Conservation (phyloP, 2,797 vertebrate species). For the Halcyon smyrnensis region DNA sequence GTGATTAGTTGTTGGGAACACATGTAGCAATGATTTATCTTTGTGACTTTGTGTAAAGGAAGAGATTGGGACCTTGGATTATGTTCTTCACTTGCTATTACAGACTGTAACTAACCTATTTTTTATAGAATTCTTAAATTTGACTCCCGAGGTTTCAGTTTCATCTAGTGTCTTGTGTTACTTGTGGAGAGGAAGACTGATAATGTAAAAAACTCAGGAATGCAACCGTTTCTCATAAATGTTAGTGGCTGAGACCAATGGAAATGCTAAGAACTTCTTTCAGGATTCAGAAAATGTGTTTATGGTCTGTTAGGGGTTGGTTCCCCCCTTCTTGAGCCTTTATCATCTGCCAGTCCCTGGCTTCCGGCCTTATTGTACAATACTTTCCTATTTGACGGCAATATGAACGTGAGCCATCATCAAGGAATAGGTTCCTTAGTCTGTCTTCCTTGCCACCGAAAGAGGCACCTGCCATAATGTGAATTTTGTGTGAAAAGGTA, state of each 20-base stretch:
- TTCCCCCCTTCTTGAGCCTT: neutral
- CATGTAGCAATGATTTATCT: neutral
- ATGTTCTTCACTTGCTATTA: conserved; percentile 34
- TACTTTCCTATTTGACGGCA: neutral
- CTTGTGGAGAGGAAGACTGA: conserved; percentile 17
- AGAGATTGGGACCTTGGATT: conserved; percentile 31
- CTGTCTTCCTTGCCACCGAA: neutral
- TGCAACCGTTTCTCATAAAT: conserved; percentile 6
- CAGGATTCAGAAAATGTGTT: neutral
- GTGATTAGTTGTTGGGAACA: neutral
- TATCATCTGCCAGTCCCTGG: neutral
- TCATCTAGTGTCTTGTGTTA: conserved; percentile 38
- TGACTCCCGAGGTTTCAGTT: conserved; percentile 37
- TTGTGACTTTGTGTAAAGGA: conserved; percentile 42
- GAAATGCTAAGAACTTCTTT: conserved; percentile 39
- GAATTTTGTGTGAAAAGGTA: neutral
- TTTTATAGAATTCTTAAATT: conserved; percentile 46
- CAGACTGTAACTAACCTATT: conserved; percentile 32
- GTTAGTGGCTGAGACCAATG: neutral
- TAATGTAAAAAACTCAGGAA: neutral
- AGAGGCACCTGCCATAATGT: neutral
- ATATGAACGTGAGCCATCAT: neutral
- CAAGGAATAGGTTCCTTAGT: neutral
- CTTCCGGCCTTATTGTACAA: neutral
- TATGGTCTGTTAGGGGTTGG: neutral